Percentiles rank a stretch among this genome's conserved stretches.
Evolutionary conservation across 2,888 invertebrate species (phyloP).

Genomic region (Encarsia formosa): DNA sequence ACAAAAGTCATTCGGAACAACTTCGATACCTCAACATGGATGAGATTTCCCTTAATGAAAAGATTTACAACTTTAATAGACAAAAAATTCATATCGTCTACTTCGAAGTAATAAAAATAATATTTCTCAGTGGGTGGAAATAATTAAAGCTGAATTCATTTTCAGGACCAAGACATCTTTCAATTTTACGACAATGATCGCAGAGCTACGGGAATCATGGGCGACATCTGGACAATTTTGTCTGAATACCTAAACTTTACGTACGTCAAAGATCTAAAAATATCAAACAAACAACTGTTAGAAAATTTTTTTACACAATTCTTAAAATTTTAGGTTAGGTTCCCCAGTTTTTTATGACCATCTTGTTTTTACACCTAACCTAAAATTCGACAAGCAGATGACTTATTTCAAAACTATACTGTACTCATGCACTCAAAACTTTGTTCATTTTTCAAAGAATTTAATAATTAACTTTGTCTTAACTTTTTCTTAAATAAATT

Average conservation of each 20-base stretch:
- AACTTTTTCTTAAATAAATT: neutral
- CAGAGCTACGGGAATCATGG: constrained; percentile 30
- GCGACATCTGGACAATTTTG: constrained; percentile 33
- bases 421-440: too few species aligned
- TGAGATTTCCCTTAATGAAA: neutral
- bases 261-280: constrained; percentile 22
- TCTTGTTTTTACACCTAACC: too few species aligned
- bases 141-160: neutral
- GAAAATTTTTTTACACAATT: too few species aligned
- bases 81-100: constrained; percentile 2
- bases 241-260: constrained; percentile 34
- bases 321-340: too few species aligned
- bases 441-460: neutral
- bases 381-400: too few species aligned
- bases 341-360: too few species aligned
- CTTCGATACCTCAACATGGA: too few species aligned
- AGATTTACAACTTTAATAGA: constrained; percentile 2
- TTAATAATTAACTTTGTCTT: neutral
- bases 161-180: constrained; percentile 16
- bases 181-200: constrained; percentile 31
- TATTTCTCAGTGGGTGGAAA: too few species aligned
- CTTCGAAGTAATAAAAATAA: constrained; percentile 3
- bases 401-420: too few species aligned
- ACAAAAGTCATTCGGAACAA: too few species aligned
- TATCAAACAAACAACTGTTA: neutral